Evolutionary conservation across 2,113 vertebrate species (phyloP).

Genomic region (Cavia porcellus): DNA sequence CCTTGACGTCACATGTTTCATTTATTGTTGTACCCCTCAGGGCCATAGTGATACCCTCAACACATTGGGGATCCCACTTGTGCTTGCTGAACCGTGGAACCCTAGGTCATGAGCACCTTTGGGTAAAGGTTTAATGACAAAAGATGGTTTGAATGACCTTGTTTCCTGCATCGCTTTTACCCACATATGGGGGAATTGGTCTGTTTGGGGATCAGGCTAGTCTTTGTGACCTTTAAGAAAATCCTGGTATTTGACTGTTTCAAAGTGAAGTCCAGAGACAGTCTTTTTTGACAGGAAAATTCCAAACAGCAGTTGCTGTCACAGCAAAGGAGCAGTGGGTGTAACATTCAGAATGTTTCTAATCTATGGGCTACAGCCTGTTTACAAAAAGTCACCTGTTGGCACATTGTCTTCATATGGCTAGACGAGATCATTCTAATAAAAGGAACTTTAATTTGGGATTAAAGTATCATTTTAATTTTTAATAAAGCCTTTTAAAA

Average conservation of each 20-base stretch:
- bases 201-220: neutral
- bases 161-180: neutral
- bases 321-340: neutral
- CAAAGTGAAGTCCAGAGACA: neutral
- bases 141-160: neutral
- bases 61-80: rapidly evolving
- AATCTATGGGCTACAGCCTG: neutral
- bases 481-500: neutral
- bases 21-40: neutral
- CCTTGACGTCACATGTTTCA: neutral
- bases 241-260: neutral
- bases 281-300: neutral
- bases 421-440: neutral
- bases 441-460: neutral
- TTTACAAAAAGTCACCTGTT: neutral
- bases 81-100: neutral
- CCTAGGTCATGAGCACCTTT: neutral
- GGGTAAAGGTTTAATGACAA: neutral
- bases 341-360: neutral
- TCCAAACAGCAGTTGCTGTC: neutral
- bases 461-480: neutral
- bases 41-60: rapidly evolving
- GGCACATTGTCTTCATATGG: rapidly evolving
- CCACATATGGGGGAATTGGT: neutral
- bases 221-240: neutral